These are phyloP conservation scores for Cosmorhoe ocellata DNA, from an alignment of 2,888 invertebrate species.

Conservation along the genomic window DNA sequence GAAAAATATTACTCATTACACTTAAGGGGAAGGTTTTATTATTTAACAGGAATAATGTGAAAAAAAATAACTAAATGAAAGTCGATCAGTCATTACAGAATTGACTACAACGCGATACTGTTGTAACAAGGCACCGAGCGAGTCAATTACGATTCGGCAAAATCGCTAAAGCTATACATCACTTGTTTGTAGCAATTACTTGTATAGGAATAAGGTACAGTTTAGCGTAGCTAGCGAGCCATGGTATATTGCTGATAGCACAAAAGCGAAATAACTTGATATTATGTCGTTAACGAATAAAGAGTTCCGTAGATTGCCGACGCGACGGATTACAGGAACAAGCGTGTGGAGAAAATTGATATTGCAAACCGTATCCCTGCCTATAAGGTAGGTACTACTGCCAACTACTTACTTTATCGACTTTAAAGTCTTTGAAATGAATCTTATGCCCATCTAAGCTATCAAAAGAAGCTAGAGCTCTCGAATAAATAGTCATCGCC, in stretches of 20 bases:
- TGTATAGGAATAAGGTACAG: constrained; percentile 26
- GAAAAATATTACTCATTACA: too few relatives aligned
- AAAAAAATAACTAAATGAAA: constrained; percentile 12
- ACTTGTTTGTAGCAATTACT: constrained; percentile 22
- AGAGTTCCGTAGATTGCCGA: constrained; percentile 42
- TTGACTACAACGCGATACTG: constrained; percentile 26
- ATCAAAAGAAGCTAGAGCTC: too few relatives aligned
- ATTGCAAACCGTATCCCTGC: constrained; percentile 11
- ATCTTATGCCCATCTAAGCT: too few relatives aligned
- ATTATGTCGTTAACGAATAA: constrained; percentile 58
- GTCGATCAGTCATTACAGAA: constrained; percentile 24
- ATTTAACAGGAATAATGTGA: constrained; percentile 5
- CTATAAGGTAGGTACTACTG: too few relatives aligned
- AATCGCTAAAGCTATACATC: constrained; percentile 4
- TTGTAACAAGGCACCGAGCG: constrained; percentile 23
- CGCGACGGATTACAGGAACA: constrained; percentile 40
- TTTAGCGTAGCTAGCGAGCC: constrained; percentile 20
- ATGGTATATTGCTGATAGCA: constrained; percentile 36
- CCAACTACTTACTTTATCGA: not conserved
- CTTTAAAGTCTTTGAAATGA: too few relatives aligned
- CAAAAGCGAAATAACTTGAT: constrained; percentile 49
- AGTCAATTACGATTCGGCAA: constrained; percentile 10
- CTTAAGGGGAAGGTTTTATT: not conserved
- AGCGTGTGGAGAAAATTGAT: constrained; percentile 40
- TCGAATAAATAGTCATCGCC: too few relatives aligned